Conservation (phyloP, 2,888 invertebrate species). For the Sphaerophoria taeniata region DNA sequence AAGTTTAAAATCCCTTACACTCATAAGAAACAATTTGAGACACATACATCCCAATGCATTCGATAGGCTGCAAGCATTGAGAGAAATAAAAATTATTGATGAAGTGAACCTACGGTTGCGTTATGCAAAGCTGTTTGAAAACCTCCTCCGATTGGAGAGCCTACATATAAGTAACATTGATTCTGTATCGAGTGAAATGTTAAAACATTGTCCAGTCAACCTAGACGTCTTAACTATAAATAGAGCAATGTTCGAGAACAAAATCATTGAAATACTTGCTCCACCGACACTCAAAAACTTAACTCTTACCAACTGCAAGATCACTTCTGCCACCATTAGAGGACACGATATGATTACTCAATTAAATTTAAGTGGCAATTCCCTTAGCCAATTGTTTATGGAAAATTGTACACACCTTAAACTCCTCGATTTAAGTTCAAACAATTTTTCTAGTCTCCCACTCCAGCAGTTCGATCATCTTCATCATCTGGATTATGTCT, state of each 20-base stretch:
- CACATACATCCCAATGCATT: conserved; percentile 76
- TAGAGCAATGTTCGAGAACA: conserved; percentile 75
- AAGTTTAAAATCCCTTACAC: conserved; percentile 74
- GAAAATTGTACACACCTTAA: conserved; percentile 71
- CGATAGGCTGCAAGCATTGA: conserved; percentile 70
- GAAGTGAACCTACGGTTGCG: conserved; percentile 49
- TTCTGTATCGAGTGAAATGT: conserved; percentile 71
- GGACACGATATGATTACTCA: conserved; percentile 56
- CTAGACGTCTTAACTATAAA: conserved; percentile 75
- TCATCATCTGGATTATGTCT: conserved; percentile 75
- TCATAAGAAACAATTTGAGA: conserved; percentile 77
- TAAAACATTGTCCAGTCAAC: conserved; percentile 76
- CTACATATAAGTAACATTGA: conserved; percentile 32
- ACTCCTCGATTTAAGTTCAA: conserved; percentile 79
- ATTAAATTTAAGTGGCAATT: conserved; percentile 79
- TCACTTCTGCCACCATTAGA: conserved; percentile 74
- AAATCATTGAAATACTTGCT: conserved; percentile 69
- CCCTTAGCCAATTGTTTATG: conserved; percentile 76
- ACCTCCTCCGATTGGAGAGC: conserved; percentile 43
- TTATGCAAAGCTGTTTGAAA: conserved; percentile 48
- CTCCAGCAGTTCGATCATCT: conserved; percentile 76
- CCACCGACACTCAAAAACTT: conserved; percentile 76
- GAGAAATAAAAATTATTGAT: conserved; percentile 54
- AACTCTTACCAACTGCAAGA: conserved; percentile 76
- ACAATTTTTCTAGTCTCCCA: conserved; percentile 76